Evolutionary conservation across 2,113 vertebrate species (phyloP).

Genomic region (Syngnathoides biaculeatus): DNA sequence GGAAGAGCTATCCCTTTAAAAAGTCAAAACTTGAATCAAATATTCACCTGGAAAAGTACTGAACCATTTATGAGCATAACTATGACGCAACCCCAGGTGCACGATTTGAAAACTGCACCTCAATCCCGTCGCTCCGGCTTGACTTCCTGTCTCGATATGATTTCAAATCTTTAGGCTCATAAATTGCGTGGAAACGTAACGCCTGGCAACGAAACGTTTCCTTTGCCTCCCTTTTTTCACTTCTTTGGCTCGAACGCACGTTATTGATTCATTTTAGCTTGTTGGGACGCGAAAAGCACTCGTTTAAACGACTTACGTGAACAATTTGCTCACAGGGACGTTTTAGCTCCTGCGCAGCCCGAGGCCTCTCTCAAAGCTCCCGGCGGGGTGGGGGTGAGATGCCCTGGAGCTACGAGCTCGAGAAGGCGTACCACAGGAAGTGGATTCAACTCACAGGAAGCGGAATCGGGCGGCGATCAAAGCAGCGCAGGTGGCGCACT

Average conservation of each 20-base stretch:
- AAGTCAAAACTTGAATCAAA: no score
- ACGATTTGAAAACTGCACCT: no score
- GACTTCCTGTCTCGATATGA: no score
- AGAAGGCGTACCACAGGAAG: slow-evolving; percentile 24
- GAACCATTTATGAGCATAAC: no score
- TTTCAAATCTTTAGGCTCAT: no score
- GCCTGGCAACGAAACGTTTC: no score
- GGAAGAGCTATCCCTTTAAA: no score
- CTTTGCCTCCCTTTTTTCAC: no score
- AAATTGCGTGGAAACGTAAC: no score
- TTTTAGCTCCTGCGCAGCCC: slow-evolving; percentile 18
- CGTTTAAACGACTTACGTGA: neutral
- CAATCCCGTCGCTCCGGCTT: no score
- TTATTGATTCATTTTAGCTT: neutral
- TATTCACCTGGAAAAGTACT: no score
- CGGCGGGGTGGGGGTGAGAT: slow-evolving; percentile 15
- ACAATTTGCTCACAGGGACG: slow-evolving; percentile 12
- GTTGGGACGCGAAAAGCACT: neutral
- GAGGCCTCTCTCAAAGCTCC: slow-evolving; percentile 24
- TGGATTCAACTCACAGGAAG: slow-evolving; percentile 16
- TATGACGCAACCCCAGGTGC: no score
- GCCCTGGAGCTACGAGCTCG: slow-evolving; percentile 41
- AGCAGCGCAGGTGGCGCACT: slow-evolving; percentile 17
- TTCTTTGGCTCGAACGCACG: neutral
- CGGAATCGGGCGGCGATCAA: slow-evolving; percentile 12